A percentile compares a stretch with the other conserved stretches of the same genome.
Evolutionary conservation across 92 coral and sea anemone genomes (phyloP).

Genomic region (Diadumene lineata): DNA sequence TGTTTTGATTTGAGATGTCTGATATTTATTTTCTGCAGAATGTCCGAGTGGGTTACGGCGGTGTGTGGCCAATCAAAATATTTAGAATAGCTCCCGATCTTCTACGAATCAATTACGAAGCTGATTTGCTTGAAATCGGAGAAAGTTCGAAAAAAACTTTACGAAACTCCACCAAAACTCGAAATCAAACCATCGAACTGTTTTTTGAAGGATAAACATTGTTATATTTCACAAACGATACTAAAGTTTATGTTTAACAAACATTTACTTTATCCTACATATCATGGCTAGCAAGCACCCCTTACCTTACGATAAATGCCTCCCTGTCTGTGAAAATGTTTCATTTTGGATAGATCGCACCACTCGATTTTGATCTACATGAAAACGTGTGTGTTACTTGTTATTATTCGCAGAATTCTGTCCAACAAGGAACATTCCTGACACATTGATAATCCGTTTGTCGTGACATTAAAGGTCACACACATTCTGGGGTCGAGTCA

Average conservation of each 20-base stretch:
- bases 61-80: not conserved
- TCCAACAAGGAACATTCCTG: conserved; percentile 2
- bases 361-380: too few relatives aligned
- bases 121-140: too few relatives aligned
- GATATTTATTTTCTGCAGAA: conserved; percentile 11
- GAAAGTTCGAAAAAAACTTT: too few relatives aligned
- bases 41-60: not conserved
- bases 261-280: not conserved
- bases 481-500: too few relatives aligned
- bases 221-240: too few relatives aligned
- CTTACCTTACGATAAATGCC: conserved; percentile 30
- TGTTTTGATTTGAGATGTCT: not conserved
- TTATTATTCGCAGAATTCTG: not conserved
- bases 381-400: not conserved
- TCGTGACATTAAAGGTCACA: too few relatives aligned
- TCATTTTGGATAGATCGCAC: too few relatives aligned
- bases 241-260: not conserved
- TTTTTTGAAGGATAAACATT: too few relatives aligned
- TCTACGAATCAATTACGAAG: not conserved
- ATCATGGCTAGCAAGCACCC: not conserved
- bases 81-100: not conserved
- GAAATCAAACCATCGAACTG: too few relatives aligned
- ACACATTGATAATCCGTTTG: not conserved
- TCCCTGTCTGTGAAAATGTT: conserved; percentile 17
- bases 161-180: too few relatives aligned